Evolutionary conservation across 2,797 vertebrate species (phyloP).

Genomic region (Enteromius thamalakanensis): DNA sequence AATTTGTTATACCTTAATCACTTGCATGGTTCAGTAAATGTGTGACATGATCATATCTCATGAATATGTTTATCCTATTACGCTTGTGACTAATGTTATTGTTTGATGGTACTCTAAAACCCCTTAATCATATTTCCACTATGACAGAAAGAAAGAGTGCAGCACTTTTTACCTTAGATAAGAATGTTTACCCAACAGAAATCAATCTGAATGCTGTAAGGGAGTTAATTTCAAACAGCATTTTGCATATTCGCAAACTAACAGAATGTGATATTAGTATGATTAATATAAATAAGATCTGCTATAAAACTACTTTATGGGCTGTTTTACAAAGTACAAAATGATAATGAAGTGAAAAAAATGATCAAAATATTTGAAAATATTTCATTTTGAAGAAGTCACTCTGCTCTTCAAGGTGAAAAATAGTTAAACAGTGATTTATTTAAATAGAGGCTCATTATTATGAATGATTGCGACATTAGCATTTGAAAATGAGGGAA

Average conservation of each 20-base stretch:
- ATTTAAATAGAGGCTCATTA: conserved; percentile 24
- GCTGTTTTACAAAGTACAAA: background rate
- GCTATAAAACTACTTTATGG: background rate
- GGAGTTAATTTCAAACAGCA: background rate
- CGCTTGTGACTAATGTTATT: conserved; percentile 43
- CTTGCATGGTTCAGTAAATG: conserved; percentile 40
- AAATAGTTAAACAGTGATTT: conserved; percentile 3
- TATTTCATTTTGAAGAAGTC: background rate
- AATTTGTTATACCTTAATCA: conserved; percentile 34
- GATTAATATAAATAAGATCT: background rate
- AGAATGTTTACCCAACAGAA: background rate
- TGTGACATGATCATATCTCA: conserved; percentile 51
- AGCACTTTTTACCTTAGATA: conserved; percentile 7
- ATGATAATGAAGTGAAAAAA: background rate
- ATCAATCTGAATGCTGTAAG: background rate
- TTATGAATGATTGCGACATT: conserved; percentile 36
- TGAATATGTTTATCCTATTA: conserved; percentile 53
- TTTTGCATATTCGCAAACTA: background rate
- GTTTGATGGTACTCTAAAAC: conserved; percentile 20
- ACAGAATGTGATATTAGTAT: background rate
- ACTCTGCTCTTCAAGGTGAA: background rate
- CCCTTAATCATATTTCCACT: conserved; percentile 32
- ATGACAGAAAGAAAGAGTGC: background rate
- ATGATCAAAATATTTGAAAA: background rate
- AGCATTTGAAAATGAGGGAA: conserved; percentile 25